Conservation (phyloP, 2,888 invertebrate genomes). For the Clostera curtula region DNA sequence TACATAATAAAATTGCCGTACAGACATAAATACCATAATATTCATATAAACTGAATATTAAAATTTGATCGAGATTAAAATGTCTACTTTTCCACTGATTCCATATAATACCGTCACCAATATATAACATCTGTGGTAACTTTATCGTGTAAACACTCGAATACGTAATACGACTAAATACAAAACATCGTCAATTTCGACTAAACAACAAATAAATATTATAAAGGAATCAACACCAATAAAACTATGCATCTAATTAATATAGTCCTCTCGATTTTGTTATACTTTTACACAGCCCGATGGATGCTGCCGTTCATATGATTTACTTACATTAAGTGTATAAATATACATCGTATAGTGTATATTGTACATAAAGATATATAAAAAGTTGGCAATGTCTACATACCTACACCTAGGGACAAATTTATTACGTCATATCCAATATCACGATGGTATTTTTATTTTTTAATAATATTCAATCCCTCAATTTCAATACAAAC, state of each 20-base stretch:
- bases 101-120: constrained; percentile 27
- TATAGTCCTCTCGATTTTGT: constrained; percentile 12
- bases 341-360: no score
- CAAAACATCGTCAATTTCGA: constrained; percentile 13
- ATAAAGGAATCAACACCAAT: constrained; percentile 11
- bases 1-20: background rate
- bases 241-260: constrained; percentile 16
- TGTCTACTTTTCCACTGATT: constrained; percentile 21
- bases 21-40: background rate
- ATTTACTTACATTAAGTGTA: constrained; percentile 24
- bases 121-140: constrained; percentile 23
- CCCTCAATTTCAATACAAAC: background rate
- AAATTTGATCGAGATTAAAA: constrained; percentile 26
- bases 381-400: constrained; percentile 32
- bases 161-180: constrained; percentile 9
- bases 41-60: background rate
- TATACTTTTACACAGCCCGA: constrained; percentile 31
- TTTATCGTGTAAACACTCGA: constrained; percentile 15
- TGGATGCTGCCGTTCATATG: constrained; percentile 19
- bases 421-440: constrained; percentile 27
- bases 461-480: background rate
- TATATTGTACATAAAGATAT: no score
- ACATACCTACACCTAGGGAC: constrained; percentile 42
- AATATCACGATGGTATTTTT: background rate
- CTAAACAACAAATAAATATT: constrained; percentile 18